Evolutionary conservation across 2,797 vertebrate genomes (phyloP).

Genomic region (Apogon hyalosoma): DNA sequence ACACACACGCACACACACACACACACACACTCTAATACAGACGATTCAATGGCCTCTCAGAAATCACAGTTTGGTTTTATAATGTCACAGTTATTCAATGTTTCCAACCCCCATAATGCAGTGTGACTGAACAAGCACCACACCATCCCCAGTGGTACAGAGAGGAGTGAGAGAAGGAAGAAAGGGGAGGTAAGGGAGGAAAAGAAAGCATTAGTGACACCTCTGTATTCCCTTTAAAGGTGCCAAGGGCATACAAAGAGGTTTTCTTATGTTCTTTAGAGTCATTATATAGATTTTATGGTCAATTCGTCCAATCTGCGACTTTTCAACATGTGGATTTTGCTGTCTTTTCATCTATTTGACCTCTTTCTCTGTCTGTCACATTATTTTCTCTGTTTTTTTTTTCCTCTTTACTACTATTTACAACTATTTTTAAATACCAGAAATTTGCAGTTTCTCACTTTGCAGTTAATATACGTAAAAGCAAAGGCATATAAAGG

Average conservation of each 20-base stretch:
- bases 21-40: conserved; percentile 25
- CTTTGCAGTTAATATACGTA: no score
- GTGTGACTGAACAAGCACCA: conserved; percentile 73
- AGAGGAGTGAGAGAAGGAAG: conserved; percentile 30
- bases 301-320: conserved; percentile 30
- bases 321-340: conserved; percentile 22
- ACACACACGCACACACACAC: conserved; percentile 24
- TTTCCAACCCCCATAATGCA: conserved; percentile 74
- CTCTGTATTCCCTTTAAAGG: conserved; percentile 57
- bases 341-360: not conserved
- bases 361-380: not conserved
- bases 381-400: not conserved
- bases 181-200: conserved; percentile 38
- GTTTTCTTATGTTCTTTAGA: conserved; percentile 31
- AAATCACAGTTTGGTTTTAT: conserved; percentile 85
- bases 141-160: conserved; percentile 44
- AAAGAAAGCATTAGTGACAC: conserved; percentile 57
- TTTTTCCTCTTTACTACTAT: not conserved
- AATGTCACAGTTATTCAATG: conserved; percentile 85
- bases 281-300: conserved; percentile 54
- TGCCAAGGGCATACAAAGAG: conserved; percentile 41
- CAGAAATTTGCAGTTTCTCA: no score
- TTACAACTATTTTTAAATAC: not conserved
- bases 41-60: conserved; percentile 75
- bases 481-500: no score